phyloP scores from a whole-genome alignment of 2,113 vertebrate genomes.

The Tupaia tana region DNA sequence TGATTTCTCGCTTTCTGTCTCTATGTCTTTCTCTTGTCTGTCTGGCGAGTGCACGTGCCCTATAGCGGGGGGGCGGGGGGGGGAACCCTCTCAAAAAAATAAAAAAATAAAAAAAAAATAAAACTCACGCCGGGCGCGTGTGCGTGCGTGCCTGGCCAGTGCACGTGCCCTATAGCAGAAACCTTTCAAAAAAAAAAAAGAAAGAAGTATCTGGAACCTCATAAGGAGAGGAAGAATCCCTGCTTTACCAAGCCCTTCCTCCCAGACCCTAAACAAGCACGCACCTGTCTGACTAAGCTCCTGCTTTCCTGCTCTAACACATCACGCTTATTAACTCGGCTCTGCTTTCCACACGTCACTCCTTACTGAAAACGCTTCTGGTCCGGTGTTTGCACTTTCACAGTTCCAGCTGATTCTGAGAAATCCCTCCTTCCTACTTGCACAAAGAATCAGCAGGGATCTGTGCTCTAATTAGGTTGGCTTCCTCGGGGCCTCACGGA shows the following conservation, averaged over 20 bases:
- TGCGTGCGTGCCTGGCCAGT: too few species aligned
- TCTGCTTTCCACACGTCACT: background rate
- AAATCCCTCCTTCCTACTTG: background rate
- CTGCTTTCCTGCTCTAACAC: background rate
- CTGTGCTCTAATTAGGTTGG: background rate
- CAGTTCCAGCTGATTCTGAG: background rate
- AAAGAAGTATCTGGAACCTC: background rate
- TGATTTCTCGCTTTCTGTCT: too few species aligned
- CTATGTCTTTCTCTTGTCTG: too few species aligned
- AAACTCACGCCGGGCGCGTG: too few species aligned
- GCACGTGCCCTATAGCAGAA: too few species aligned
- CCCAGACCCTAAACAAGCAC: background rate
- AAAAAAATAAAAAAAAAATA: too few species aligned
- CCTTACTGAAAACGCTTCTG: background rate
- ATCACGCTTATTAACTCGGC: background rate
- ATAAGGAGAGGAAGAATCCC: conserved; percentile 35
- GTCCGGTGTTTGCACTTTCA: background rate
- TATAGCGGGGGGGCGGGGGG: too few species aligned
- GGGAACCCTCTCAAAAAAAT: too few species aligned
- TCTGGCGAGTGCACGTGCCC: too few species aligned
- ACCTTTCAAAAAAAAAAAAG: too few species aligned
- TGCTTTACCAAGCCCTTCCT: background rate
- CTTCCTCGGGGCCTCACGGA: background rate
- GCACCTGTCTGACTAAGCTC: background rate
- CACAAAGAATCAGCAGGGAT: background rate